Evolutionary conservation across 2,113 vertebrate species (phyloP).

Genomic region (Lophochroa leadbeateri): DNA sequence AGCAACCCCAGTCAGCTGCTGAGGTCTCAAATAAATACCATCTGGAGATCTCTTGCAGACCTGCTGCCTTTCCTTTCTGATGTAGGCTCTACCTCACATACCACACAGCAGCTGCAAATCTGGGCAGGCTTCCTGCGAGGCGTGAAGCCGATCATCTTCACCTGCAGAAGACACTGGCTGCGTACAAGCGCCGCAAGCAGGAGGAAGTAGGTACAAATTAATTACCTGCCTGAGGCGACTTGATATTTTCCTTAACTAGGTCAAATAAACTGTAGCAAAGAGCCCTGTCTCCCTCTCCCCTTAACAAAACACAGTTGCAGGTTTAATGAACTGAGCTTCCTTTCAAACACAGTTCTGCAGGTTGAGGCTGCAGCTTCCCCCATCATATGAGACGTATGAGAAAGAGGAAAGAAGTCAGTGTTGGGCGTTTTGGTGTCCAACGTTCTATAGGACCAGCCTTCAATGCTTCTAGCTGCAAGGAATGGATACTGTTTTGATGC

Average conservation of each 20-base stretch:
- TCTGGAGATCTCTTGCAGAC: slow-evolving; percentile 24
- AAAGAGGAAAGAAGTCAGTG: not conserved
- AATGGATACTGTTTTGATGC: not conserved
- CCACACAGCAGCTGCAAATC: not conserved
- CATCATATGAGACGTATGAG: not conserved
- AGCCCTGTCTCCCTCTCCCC: not conserved
- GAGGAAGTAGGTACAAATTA: slow-evolving; percentile 41
- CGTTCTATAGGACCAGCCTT: fast-evolving
- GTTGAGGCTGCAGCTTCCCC: not conserved
- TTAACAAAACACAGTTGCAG: not conserved
- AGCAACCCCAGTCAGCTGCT: not conserved
- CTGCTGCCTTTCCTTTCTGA: not conserved
- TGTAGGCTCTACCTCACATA: not conserved
- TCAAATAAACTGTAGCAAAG: slow-evolving; percentile 58
- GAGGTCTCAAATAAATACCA: not conserved
- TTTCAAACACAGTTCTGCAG: not conserved
- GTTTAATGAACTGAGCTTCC: not conserved
- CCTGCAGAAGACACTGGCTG: not conserved
- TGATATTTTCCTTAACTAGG: slow-evolving; percentile 58
- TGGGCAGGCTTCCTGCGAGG: not conserved
- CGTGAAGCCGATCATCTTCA: not conserved
- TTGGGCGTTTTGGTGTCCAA: fast-evolving
- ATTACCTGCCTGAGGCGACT: slow-evolving; percentile 48
- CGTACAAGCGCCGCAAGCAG: not conserved
- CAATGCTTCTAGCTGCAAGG: not conserved